Percentiles rank a stretch among this genome's conserved stretches.
phyloP scores from a whole-genome alignment of 2,797 vertebrate genomes.

The Mus caroli region DNA sequence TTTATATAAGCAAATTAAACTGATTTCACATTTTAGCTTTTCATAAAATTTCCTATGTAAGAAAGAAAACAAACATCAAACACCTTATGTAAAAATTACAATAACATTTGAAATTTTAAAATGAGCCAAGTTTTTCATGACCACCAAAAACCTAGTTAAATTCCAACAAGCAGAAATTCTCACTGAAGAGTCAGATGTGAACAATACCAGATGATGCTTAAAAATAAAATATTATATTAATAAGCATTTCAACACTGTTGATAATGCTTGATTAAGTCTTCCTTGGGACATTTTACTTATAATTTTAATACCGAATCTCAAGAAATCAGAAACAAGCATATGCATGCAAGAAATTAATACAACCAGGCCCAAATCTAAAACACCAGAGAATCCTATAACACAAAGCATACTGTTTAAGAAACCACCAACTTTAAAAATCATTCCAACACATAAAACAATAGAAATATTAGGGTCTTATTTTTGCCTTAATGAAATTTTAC shows the following conservation, averaged over 20 bases:
- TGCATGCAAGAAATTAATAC: conserved; percentile 50
- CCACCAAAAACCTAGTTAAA: conserved; percentile 31
- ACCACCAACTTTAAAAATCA: background rate
- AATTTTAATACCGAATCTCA: conserved; percentile 60
- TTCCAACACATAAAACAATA: conserved; percentile 51
- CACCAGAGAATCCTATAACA: background rate
- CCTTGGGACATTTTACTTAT: conserved; percentile 18
- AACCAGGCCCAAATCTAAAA: conserved; percentile 64
- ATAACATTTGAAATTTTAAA: conserved; percentile 56
- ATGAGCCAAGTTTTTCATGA: conserved; percentile 51
- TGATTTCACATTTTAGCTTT: conserved; percentile 43
- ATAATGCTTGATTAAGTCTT: conserved; percentile 13
- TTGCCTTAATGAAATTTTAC: conserved; percentile 51
- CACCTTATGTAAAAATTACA: conserved; percentile 11
- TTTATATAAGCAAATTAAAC: conserved; percentile 20
- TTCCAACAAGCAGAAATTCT: conserved; percentile 9
- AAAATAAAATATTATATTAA: conserved; percentile 45
- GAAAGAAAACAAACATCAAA: conserved; percentile 44
- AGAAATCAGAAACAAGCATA: conserved; percentile 63
- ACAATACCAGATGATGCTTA: background rate
- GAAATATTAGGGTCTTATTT: conserved; percentile 40
- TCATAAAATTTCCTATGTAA: conserved; percentile 22
- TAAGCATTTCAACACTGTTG: conserved; percentile 32
- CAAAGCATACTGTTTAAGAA: conserved; percentile 47
- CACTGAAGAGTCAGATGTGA: conserved; percentile 25